A percentile compares a stretch with the other conserved stretches of the same genome.
These are phyloP conservation scores for Pachyuromys duprasi DNA, from an alignment of 2,797 vertebrate species.

Conservation along the genomic window DNA sequence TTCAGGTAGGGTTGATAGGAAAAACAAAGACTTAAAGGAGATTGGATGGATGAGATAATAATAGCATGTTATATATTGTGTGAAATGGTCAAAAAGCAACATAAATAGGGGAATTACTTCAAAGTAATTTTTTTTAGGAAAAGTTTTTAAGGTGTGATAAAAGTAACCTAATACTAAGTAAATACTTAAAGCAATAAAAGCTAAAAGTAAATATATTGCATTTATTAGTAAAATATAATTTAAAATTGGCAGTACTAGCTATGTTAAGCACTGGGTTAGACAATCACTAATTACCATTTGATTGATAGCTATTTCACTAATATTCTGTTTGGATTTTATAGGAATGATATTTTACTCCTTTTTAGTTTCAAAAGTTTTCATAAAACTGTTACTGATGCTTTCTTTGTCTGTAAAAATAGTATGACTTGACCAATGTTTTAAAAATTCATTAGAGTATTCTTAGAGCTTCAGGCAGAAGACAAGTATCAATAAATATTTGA, in stretches of 20 bases:
- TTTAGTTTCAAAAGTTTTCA: constrained; percentile 11
- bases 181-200: background rate
- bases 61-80: too few relatives aligned
- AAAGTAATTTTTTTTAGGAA: background rate
- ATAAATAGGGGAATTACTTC: too few relatives aligned
- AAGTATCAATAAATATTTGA: constrained; percentile 46
- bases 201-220: background rate
- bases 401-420: background rate
- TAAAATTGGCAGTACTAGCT: background rate
- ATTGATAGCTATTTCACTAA: constrained; percentile 22
- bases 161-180: background rate
- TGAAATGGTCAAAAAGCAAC: background rate
- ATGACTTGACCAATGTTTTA: background rate
- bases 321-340: background rate
- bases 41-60: background rate
- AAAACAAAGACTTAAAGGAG: background rate
- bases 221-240: background rate
- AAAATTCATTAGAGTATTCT: constrained; percentile 10
- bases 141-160: background rate
- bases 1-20: background rate
- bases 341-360: background rate
- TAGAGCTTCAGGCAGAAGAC: background rate
- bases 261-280: background rate
- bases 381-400: background rate
- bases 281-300: background rate